A percentile compares a stretch with the other conserved stretches of the same genome.
These are phyloP conservation scores for Geophilus truncorum DNA, from an alignment of 2,888 invertebrate species.

Conservation along the genomic window DNA sequence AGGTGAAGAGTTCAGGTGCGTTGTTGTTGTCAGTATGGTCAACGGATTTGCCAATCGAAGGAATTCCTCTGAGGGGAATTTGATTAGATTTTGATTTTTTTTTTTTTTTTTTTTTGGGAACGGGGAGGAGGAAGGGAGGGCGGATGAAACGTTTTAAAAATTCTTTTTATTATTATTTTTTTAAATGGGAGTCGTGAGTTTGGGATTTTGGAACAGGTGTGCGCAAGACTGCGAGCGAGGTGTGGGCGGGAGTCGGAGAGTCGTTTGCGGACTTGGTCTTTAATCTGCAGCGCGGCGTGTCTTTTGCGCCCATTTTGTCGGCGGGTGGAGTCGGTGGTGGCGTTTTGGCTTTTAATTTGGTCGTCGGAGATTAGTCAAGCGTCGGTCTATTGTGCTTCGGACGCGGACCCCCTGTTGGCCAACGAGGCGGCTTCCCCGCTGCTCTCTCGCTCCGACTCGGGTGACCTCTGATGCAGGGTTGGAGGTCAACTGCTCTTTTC, in stretches of 20 bases:
- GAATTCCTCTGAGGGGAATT: background rate
- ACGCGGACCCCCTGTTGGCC: conserved; percentile 18
- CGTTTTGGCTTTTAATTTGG: conserved; percentile 24
- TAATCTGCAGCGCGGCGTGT: conserved; percentile 8
- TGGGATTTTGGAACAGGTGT: background rate
- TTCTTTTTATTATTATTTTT: background rate
- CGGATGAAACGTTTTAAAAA: too few relatives aligned
- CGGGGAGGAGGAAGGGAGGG: too few relatives aligned
- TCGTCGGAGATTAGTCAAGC: conserved; percentile 17
- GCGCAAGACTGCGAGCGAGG: background rate
- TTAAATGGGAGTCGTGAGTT: background rate
- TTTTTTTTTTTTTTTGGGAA: background rate
- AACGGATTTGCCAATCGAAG: background rate
- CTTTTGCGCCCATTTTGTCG: conserved; percentile 25
- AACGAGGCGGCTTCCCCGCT: conserved; percentile 25
- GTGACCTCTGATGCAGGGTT: conserved; percentile 23
- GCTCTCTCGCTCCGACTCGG: conserved; percentile 7
- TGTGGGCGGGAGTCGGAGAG: conserved; percentile 9
- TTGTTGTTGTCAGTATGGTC: background rate
- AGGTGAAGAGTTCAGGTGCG: conserved; percentile 27
- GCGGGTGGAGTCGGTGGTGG: conserved; percentile 25
- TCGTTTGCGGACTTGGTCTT: background rate
- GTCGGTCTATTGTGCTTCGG: conserved; percentile 27
- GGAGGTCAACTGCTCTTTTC: conserved; percentile 27
- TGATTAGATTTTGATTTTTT: background rate